These are phyloP conservation scores for Typhlichthys eigenmanni DNA, from an alignment of 2,797 vertebrate genomes.

Conservation along the genomic window DNA sequence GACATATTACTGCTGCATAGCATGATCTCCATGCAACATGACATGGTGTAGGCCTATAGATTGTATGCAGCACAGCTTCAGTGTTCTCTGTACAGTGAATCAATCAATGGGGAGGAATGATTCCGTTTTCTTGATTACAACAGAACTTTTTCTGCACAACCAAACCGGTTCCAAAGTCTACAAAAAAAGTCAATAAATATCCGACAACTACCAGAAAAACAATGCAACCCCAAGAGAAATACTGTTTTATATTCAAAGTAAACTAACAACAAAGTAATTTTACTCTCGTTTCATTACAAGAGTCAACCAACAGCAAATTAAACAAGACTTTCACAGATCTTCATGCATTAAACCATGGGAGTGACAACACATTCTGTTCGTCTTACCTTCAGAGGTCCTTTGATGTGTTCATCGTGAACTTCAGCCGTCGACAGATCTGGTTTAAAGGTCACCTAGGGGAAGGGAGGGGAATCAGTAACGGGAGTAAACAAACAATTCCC, in stretches of 20 bases:
- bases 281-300: background rate
- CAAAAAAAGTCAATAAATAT: background rate
- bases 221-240: background rate
- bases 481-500: constrained; percentile 52
- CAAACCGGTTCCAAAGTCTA: too few species aligned
- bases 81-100: too few species aligned
- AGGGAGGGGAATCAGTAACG: constrained; percentile 40
- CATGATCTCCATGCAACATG: too few species aligned
- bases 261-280: background rate
- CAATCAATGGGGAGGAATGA: too few species aligned
- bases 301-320: background rate
- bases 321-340: background rate
- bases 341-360: background rate
- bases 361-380: background rate
- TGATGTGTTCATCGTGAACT: constrained; percentile 84
- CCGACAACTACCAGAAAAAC: background rate
- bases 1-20: too few species aligned
- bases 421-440: constrained; percentile 78
- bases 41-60: too few species aligned
- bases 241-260: too few species aligned
- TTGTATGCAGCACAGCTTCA: too few species aligned
- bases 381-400: constrained; percentile 81
- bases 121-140: too few species aligned
- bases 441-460: constrained; percentile 82
- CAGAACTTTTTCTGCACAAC: too few species aligned